Conservation (phyloP, 2,797 vertebrate genomes). For the Falco berigora region DNA sequence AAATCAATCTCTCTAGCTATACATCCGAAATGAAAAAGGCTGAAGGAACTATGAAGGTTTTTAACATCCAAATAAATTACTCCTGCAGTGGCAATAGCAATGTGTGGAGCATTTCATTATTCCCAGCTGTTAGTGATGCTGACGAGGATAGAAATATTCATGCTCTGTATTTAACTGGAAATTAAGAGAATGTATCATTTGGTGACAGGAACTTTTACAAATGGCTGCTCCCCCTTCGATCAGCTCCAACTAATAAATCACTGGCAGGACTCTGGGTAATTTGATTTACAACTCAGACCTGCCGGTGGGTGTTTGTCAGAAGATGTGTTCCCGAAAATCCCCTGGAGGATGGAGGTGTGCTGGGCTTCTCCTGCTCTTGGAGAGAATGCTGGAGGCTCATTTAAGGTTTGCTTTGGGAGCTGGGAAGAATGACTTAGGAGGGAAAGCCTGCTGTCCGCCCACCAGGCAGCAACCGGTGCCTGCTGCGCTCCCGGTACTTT, state of each 20-base stretch:
- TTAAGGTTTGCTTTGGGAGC: background rate
- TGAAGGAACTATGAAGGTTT: background rate
- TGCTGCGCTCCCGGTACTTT: background rate
- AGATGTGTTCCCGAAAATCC: background rate
- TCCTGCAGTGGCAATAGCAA: background rate
- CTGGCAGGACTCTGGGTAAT: background rate
- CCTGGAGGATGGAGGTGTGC: background rate
- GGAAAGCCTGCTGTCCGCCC: background rate
- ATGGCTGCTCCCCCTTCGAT: background rate
- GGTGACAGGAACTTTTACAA: background rate
- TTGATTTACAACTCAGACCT: background rate
- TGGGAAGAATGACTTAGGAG: background rate
- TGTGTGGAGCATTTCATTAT: background rate
- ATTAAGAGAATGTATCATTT: constrained; percentile 11
- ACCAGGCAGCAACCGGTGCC: background rate
- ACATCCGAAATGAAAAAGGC: background rate
- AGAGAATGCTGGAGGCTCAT: background rate
- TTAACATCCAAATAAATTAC: background rate
- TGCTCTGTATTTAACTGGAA: background rate
- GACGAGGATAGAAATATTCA: background rate
- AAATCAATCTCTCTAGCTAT: background rate
- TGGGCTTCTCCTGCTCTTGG: background rate
- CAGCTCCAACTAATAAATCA: background rate
- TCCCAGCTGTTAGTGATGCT: background rate
- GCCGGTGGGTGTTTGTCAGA: background rate